Evolutionary conservation across 2,113 vertebrate genomes (phyloP), one percentile per base, ranked within the genome.

Genomic region (Glaucidium brasilianum): DNA sequence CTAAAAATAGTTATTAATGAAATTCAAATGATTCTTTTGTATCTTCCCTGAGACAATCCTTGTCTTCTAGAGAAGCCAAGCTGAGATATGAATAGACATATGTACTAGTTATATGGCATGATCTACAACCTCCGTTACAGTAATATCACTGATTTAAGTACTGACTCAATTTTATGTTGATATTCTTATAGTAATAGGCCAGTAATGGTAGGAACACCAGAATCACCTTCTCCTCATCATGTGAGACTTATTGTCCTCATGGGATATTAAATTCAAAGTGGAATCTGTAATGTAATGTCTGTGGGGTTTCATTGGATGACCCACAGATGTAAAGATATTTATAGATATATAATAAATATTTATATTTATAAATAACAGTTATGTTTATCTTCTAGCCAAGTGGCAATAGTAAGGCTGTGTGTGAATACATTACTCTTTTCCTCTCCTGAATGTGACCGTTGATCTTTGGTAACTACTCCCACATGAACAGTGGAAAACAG

Each of bases 341-440:
- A 45, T 45, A 45, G 43, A 45, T 45, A 45, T 45, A 45, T 45
- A 45, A 45, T 47, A 47, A 47, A 47, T 47, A 47, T 21, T 47
- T 47, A 20, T 47, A 47, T 47, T 47, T 47, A 92, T 78, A 91
- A 64, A 59, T 20, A 34, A 63, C 86, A 90, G 47, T 88, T 88
- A 82, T 18, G 18, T 94, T 96, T 66, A 72, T 91, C 30, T 94
- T 94, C 74, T 37, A 85, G 62, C 34, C 69, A 90, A 96, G 53
- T 64, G 25, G 37, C n/a, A 96, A 94, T 95, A 97, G 86, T 72
- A 58, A 85, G 30, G 23, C 18, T 81, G 35, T 95, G 75, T 77
- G 81, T 78, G 79, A 96, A 94, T 89, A 88, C 29, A 75, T 41
- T 68, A 72, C 68, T 78, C 66, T 95, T 72, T 89, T 96, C 85